Percentiles rank a stretch among this genome's conserved stretches.
Conservation (phyloP, 2,113 vertebrate genomes). For the Etheostoma spectabile region DNA sequence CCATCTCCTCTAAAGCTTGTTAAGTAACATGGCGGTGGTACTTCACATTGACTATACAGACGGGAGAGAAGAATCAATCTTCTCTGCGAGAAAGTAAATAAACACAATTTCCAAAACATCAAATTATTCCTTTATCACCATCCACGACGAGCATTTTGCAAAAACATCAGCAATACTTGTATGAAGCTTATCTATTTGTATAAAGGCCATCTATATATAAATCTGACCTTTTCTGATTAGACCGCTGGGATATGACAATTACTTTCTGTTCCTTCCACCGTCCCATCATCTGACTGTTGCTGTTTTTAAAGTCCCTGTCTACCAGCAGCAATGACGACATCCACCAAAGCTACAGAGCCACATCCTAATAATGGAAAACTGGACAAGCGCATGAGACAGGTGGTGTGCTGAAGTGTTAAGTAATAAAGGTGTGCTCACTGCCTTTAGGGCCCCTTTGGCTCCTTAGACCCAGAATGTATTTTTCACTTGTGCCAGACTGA, state of each 20-base stretch:
- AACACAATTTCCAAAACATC: neutral
- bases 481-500: constrained; percentile 13
- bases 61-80: neutral
- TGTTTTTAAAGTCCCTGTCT: constrained; percentile 33
- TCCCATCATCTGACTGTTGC: constrained; percentile 41
- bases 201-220: constrained; percentile 26
- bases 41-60: too few species aligned
- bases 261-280: constrained; percentile 23
- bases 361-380: constrained; percentile 33
- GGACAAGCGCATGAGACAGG: neutral
- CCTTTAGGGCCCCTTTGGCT: neutral
- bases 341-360: neutral
- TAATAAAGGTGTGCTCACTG: constrained; percentile 5
- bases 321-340: constrained; percentile 11
- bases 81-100: neutral
- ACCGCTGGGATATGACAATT: constrained; percentile 29
- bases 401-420: constrained; percentile 20
- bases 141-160: neutral
- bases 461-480: neutral
- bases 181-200: neutral
- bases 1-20: too few species aligned
- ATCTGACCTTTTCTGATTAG: constrained; percentile 21
- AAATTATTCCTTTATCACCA: neutral
- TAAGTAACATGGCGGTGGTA: too few species aligned
- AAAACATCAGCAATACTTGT: neutral